Evolutionary conservation across 2,797 vertebrate species (phyloP), one percentile per base, ranked within the genome.

Genomic region (Platyrinchus mystaceus): DNA sequence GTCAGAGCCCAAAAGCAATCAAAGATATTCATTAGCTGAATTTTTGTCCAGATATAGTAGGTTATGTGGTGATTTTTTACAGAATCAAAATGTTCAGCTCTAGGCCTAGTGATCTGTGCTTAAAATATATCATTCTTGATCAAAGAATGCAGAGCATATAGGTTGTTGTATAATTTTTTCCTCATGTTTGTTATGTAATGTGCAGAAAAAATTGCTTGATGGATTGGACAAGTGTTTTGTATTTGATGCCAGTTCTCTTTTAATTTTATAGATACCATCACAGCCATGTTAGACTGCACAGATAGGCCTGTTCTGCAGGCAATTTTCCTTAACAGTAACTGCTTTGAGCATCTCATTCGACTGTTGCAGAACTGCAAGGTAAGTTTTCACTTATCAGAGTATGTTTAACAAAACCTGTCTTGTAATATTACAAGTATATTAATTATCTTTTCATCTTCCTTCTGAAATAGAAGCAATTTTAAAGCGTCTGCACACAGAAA

Each of bases 351-450:
- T 97, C 98, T 99, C 82, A 99, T 98, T 62, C 97, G 99, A 64
- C 98, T 99, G 69, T 97, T 99, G 87, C 99, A 99, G 97, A 99
- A 99, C 97, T 99, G 99, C 98, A 99, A 99, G 99, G 99, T 99
- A 98, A 94, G 88, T 75, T 92, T 92, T 89, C 56, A 66, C 24
- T 88, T 84, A 53, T 28, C 66, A 41, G 10, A n/a, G 3, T 60
- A 9, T 43, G 44, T 74, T 78, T 89, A 92, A 95, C 47, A 84
- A 91, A 66, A 34, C 32, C 19, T 93, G 9, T 71, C 56, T 70
- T 80, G 10, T 76, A 32, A 41, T 78, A 32, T 34, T 82, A 47
- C 9, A 70, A 34, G 10, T 80, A 34, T 53, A 43, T 67, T 44
- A 81, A 63, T 62, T 58, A 69, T 36, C 23, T 87, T 89, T 84